A percentile compares a stretch with the other conserved stretches of the same genome.
Conservation (phyloP, 2,888 invertebrate species). For the Geophilus truncorum region DNA sequence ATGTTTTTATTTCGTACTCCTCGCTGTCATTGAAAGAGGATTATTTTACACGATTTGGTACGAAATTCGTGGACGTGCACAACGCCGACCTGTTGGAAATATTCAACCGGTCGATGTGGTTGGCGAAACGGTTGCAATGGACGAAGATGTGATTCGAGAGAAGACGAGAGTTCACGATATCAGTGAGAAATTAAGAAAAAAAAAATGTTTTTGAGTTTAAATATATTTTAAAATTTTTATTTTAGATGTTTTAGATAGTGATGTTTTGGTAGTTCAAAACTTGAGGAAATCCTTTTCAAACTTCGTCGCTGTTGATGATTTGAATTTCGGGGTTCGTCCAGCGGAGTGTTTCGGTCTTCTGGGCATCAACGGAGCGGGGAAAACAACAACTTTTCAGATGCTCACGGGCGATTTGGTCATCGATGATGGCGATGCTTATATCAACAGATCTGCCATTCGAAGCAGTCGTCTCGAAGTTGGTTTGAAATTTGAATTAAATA, state of each 20-base stretch:
- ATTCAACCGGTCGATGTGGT: slow-evolving; percentile 44
- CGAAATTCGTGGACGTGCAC: background rate
- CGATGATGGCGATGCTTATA: slow-evolving; percentile 49
- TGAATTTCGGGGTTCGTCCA: slow-evolving; percentile 61
- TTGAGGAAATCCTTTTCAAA: slow-evolving; percentile 59
- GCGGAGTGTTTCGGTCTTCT: slow-evolving; percentile 52
- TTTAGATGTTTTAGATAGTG: slow-evolving; percentile 23
- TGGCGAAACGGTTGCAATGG: slow-evolving; percentile 45
- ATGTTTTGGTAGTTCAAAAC: slow-evolving; percentile 57
- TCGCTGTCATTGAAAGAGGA: background rate
- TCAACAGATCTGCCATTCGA: slow-evolving; percentile 44
- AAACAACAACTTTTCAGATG: slow-evolving; percentile 56
- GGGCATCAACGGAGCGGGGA: slow-evolving; percentile 57
- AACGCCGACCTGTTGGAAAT: background rate
- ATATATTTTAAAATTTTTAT: background rate
- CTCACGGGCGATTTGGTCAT: slow-evolving; percentile 52
- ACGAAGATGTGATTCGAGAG: background rate
- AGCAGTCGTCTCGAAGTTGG: no score
- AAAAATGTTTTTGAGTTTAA: no score
- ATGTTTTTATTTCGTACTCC: slow-evolving; percentile 13
- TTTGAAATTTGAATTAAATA: no score
- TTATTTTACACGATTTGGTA: slow-evolving; percentile 23
- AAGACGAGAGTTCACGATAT: background rate
- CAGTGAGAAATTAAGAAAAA: no score
- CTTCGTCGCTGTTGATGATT: slow-evolving; percentile 58